A percentile compares a stretch with the other conserved stretches of the same genome.
These are phyloP conservation scores for Caracal caracal DNA, from an alignment of 2,113 vertebrate genomes.

Conservation along the genomic window DNA sequence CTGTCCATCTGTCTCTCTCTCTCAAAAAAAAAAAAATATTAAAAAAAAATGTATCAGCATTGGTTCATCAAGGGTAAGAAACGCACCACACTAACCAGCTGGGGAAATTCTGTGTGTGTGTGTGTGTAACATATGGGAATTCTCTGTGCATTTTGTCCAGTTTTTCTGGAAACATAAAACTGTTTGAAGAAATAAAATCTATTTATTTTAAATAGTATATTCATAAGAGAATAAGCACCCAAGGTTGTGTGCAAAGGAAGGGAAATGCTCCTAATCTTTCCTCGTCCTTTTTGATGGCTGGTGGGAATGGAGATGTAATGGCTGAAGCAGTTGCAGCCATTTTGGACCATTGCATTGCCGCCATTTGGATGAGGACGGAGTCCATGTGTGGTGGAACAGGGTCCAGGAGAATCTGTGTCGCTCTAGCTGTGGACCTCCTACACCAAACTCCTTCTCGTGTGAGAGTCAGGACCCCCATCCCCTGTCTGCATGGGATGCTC, in stretches of 20 bases:
- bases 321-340: too few species aligned
- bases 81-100: rapidly evolving
- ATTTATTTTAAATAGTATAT: background rate
- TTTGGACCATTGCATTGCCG: background rate
- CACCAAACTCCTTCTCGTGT: rapidly evolving
- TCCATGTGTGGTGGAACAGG: rapidly evolving
- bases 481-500: rapidly evolving
- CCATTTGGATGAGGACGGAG: too few species aligned
- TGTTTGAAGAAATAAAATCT: background rate
- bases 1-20: too few species aligned
- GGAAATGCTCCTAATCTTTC: rapidly evolving
- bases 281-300: too few species aligned
- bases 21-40: too few species aligned
- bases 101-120: background rate
- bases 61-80: background rate
- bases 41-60: rapidly evolving
- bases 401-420: background rate
- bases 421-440: rapidly evolving
- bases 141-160: background rate
- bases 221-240: background rate
- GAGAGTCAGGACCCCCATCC: rapidly evolving
- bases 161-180: background rate
- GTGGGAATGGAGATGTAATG: background rate
- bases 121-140: background rate
- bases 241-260: rapidly evolving